These are phyloP conservation scores for Agrilus biguttatus DNA, from an alignment of 2,888 invertebrate genomes.

Conservation along the genomic window DNA sequence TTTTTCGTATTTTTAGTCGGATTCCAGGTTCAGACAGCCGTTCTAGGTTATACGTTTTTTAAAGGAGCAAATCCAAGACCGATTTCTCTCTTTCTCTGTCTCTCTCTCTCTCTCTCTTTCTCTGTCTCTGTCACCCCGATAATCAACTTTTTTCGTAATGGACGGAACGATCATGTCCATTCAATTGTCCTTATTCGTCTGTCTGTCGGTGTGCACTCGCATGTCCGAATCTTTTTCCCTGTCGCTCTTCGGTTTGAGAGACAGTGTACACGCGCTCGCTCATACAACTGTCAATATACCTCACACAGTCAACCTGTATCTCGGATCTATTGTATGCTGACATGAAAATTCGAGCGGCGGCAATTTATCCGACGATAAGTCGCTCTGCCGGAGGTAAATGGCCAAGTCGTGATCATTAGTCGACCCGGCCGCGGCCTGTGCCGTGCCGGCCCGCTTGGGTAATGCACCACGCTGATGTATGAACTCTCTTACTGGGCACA, in stretches of 20 bases:
- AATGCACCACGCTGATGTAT: conserved; percentile 18
- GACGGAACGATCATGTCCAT: too few species aligned
- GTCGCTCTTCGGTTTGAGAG: conserved; percentile 12
- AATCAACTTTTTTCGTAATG: too few species aligned
- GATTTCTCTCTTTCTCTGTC: too few species aligned
- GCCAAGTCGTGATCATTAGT: conserved; percentile 45
- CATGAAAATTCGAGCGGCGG: conserved; percentile 41
- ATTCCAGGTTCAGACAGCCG: too few species aligned
- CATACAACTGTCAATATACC: conserved; percentile 31
- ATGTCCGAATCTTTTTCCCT: not conserved
- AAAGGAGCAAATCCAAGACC: too few species aligned
- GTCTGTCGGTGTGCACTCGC: too few species aligned
- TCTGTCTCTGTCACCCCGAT: too few species aligned
- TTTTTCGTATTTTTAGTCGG: too few species aligned
- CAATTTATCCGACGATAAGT: conserved; percentile 41
- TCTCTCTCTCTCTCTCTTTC: too few species aligned
- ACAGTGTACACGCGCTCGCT: conserved; percentile 21
- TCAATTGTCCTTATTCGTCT: too few species aligned
- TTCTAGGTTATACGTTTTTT: too few species aligned
- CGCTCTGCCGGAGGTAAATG: conserved; percentile 46
- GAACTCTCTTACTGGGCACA: conserved; percentile 9
- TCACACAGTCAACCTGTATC: conserved; percentile 28
- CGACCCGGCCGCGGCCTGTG: conserved; percentile 21
- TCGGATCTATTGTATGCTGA: conserved; percentile 32
- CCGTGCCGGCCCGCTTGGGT: conserved; percentile 18